These are phyloP conservation scores for Tiliacea citrago DNA, from an alignment of 2,888 invertebrate species.

Conservation along the genomic window DNA sequence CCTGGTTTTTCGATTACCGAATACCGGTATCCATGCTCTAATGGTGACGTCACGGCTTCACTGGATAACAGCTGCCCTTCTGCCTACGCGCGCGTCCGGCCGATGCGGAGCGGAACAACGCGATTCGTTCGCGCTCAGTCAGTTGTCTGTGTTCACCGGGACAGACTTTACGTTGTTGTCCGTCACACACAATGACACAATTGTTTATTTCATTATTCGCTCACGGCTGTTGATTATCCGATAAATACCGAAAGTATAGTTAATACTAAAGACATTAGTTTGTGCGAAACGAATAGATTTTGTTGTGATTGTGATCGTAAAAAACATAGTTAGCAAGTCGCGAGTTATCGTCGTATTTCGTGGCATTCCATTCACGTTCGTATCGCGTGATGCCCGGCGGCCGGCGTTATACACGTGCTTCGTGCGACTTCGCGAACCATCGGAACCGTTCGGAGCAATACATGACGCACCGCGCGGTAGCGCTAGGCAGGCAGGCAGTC, in stretches of 20 bases:
- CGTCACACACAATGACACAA: background rate
- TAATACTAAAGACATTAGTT: background rate
- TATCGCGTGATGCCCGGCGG: constrained; percentile 27
- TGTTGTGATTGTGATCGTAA: constrained; percentile 18
- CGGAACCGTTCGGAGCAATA: constrained; percentile 26
- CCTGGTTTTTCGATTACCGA: no score
- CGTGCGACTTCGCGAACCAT: constrained; percentile 28
- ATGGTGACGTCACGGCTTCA: background rate
- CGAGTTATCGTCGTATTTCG: constrained; percentile 38
- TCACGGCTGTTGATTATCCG: background rate
- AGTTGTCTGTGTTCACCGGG: constrained; percentile 19
- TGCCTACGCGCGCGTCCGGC: constrained; percentile 4
- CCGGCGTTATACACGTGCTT: constrained; percentile 3
- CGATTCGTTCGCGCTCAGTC: constrained; percentile 24
- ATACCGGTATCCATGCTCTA: no score
- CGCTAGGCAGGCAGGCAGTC: background rate
- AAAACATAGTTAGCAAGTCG: constrained; percentile 13
- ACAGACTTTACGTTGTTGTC: constrained; percentile 9
- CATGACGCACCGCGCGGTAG: constrained; percentile 11
- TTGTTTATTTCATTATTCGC: background rate
- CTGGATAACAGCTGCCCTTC: background rate
- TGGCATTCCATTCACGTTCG: constrained; percentile 22
- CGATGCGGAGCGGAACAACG: constrained; percentile 13
- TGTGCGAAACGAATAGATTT: constrained; percentile 8
- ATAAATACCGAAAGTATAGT: background rate